phyloP scores from a whole-genome alignment of 2,113 vertebrate genomes.

The Camelus bactrianus region DNA sequence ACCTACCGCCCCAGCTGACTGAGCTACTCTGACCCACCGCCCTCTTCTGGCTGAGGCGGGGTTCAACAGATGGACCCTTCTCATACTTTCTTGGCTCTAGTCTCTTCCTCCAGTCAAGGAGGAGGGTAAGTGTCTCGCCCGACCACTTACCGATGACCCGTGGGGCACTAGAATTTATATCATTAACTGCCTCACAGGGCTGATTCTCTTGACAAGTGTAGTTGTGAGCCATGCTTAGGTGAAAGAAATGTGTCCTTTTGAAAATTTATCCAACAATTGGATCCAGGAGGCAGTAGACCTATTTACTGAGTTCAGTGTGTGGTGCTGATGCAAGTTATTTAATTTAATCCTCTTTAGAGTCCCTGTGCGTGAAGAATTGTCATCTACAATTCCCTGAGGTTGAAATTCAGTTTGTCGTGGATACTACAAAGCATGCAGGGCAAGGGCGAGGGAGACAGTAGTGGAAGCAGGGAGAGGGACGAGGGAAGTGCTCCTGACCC shows the following conservation, averaged over 20 bases:
- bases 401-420: neutral
- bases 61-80: neutral
- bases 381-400: neutral
- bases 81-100: neutral
- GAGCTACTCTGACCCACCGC: neutral
- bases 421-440: neutral
- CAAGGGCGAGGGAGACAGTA: neutral
- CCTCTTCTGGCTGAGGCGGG: constrained; percentile 50
- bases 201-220: constrained; percentile 6
- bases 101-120: neutral
- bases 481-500: neutral
- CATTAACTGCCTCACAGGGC: neutral
- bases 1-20: no score
- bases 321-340: neutral
- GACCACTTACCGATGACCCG: neutral
- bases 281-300: neutral
- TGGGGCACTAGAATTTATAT: neutral
- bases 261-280: neutral
- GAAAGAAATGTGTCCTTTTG: constrained; percentile 25
- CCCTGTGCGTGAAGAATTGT: neutral
- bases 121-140: neutral
- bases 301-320: neutral
- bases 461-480: neutral
- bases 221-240: neutral
- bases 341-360: neutral